phyloP scores from a whole-genome alignment of 2,888 invertebrate genomes.

The Pachymerium ferrugineum region DNA sequence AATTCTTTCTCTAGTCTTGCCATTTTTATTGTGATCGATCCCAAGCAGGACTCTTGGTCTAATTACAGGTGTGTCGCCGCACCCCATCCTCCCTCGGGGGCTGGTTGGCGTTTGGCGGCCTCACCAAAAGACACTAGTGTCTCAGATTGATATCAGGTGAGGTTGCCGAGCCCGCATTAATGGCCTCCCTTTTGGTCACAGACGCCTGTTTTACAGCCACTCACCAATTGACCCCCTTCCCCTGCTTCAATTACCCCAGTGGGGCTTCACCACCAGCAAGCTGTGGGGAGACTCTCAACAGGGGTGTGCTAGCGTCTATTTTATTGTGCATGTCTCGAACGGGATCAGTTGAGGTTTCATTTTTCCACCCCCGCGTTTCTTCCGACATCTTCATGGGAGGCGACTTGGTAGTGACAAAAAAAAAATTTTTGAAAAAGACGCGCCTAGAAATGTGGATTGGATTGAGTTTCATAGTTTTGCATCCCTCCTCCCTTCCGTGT shows the following conservation, averaged over 20 bases:
- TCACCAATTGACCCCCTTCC: conserved; percentile 27
- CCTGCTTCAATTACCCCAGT: conserved; percentile 22
- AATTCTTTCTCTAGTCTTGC: conserved; percentile 6
- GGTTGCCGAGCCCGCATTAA: conserved; percentile 13
- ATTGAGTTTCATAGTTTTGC: conserved; percentile 3
- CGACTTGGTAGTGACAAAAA: not conserved
- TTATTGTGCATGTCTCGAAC: conserved; percentile 1
- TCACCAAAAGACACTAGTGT: not conserved
- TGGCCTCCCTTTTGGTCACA: conserved; percentile 21
- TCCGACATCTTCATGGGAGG: conserved; percentile 25
- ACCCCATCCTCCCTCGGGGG: conserved; percentile 11
- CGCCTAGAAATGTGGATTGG: conserved; percentile 7
- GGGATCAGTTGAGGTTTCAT: not conserved
- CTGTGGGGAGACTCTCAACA: not conserved
- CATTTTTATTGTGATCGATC: conserved; percentile 15
- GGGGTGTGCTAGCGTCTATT: not conserved
- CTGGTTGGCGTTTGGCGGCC: conserved; percentile 10
- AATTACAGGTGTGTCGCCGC: conserved; percentile 15
- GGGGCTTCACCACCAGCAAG: conserved; percentile 11
- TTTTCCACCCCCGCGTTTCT: conserved; percentile 25
- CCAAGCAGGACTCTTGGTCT: too few species aligned
- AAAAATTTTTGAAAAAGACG: not conserved
- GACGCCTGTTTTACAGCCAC: conserved; percentile 19
- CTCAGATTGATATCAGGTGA: conserved; percentile 24
- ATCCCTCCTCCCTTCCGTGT: not conserved